Conservation (phyloP, 2,797 vertebrate species). For the Meriones psammophilus region DNA sequence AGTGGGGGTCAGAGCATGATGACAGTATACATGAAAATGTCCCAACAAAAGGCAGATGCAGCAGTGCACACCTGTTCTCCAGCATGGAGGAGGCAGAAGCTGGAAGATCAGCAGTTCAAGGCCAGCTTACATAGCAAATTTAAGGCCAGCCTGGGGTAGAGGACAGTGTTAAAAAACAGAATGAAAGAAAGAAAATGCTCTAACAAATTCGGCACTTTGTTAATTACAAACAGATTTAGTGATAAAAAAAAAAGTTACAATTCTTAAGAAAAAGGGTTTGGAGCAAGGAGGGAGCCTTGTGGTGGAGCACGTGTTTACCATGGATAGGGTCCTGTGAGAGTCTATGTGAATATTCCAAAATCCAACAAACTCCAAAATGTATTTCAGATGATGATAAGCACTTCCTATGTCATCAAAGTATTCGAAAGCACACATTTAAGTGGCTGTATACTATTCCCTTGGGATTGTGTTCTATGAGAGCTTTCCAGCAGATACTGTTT, state of each 20-base stretch:
- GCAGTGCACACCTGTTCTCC: background rate
- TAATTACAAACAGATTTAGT: background rate
- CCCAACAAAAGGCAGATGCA: background rate
- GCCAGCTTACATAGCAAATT: background rate
- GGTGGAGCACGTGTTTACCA: background rate
- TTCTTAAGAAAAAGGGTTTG: background rate
- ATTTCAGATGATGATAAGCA: background rate
- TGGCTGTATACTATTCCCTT: background rate
- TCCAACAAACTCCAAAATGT: background rate
- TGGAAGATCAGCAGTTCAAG: background rate
- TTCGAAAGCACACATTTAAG: slow-evolving; percentile 23
- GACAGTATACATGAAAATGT: background rate
- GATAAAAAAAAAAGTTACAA: background rate
- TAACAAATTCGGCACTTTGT: background rate
- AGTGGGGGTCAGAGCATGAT: background rate
- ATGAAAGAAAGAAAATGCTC: background rate
- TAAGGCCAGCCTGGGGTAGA: background rate
- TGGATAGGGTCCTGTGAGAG: no score
- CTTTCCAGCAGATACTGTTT: background rate
- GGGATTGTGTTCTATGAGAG: background rate
- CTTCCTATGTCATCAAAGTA: background rate
- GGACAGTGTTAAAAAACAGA: background rate
- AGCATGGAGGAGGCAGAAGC: background rate
- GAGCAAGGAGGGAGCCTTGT: background rate
- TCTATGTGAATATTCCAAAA: background rate